phyloP scores from a whole-genome alignment of 2,797 vertebrate genomes.

The Lacerta bilineata region DNA sequence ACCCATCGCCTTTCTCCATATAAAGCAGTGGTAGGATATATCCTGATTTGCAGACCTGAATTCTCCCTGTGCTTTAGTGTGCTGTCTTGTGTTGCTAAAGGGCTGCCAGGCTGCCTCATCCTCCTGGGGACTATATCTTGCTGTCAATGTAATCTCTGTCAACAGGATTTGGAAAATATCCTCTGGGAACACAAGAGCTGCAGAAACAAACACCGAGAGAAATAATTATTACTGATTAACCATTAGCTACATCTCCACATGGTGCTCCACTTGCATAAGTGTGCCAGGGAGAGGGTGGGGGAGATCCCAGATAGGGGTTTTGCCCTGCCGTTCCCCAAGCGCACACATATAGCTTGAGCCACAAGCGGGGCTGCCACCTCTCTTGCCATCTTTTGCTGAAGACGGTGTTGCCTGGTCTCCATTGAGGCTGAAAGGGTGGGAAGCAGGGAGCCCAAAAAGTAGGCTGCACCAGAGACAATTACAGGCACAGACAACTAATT shows the following conservation, averaged over 20 bases:
- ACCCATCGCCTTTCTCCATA: not conserved
- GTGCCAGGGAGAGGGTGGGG: not conserved
- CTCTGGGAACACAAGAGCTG: slow-evolving; percentile 28
- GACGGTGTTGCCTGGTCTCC: too few relatives aligned
- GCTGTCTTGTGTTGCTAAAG: not conserved
- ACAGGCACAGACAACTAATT: too few relatives aligned
- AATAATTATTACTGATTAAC: slow-evolving; percentile 45
- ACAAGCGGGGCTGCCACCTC: too few relatives aligned
- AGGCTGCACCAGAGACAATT: too few relatives aligned
- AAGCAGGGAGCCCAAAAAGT: too few relatives aligned
- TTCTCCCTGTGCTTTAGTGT: not conserved
- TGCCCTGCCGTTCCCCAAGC: too few relatives aligned
- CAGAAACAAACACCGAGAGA: slow-evolving; percentile 34
- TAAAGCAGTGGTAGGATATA: too few relatives aligned
- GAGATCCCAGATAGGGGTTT: not conserved
- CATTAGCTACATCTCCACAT: slow-evolving; percentile 26
- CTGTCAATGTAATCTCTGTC: slow-evolving; percentile 44
- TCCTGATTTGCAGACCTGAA: not conserved
- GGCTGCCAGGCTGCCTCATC: slow-evolving; percentile 11
- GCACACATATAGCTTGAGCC: not conserved
- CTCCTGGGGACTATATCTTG: slow-evolving; percentile 18
- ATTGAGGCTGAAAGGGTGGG: too few relatives aligned
- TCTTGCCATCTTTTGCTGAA: not conserved
- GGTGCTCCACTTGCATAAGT: not conserved
- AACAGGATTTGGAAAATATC: slow-evolving; percentile 46